A percentile compares a stretch with the other conserved stretches of the same genome.
These are phyloP conservation scores for Notarius quadriscutis DNA, from an alignment of 2,113 vertebrate genomes.

Conservation along the genomic window DNA sequence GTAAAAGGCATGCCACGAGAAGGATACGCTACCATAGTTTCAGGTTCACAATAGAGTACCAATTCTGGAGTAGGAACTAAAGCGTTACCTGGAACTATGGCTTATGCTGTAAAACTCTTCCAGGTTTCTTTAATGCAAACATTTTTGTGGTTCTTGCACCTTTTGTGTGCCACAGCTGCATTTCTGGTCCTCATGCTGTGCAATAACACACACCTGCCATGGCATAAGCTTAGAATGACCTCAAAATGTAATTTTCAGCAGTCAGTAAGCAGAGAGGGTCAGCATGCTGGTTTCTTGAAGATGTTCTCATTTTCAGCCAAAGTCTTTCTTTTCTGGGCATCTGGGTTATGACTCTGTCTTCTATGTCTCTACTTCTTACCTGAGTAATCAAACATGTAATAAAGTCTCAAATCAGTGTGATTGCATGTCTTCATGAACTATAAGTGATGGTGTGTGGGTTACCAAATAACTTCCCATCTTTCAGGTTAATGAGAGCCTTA, in stretches of 20 bases:
- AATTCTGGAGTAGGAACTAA: background rate
- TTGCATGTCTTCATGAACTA: background rate
- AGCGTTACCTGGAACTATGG: background rate
- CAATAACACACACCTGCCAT: conserved; percentile 1
- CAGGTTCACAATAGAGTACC: background rate
- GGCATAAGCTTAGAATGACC: background rate
- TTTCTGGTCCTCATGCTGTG: background rate
- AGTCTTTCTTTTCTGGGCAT: background rate
- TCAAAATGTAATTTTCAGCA: background rate
- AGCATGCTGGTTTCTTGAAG: background rate
- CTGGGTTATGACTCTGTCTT: background rate
- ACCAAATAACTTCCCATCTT: background rate
- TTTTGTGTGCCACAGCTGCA: background rate
- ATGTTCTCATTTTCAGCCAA: background rate
- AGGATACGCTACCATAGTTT: background rate
- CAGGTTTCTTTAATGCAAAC: background rate
- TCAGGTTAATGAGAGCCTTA: conserved; percentile 19
- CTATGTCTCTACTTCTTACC: background rate
- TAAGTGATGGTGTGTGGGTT: background rate
- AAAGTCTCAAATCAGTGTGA: background rate
- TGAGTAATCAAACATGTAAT: background rate
- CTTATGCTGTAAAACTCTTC: background rate
- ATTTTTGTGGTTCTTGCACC: background rate
- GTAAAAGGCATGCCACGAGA: background rate
- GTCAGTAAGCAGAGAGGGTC: background rate